phyloP scores from a whole-genome alignment of 2,888 invertebrate species.

The Cenopis cana region DNA sequence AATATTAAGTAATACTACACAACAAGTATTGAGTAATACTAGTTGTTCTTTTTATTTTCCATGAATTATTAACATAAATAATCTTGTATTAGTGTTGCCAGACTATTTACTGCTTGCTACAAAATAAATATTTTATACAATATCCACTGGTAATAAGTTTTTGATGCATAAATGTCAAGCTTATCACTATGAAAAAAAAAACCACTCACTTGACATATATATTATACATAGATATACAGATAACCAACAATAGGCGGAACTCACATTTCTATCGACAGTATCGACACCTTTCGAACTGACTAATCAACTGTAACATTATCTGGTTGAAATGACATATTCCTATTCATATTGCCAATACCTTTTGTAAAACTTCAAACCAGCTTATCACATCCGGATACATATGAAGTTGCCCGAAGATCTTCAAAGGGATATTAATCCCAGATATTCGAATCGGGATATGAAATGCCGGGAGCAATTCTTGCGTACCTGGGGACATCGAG shows the following conservation, averaged over 20 bases:
- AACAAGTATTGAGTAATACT: too few relatives aligned
- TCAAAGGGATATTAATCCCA: conserved; percentile 43
- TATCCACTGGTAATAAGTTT: background rate
- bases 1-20: too few relatives aligned
- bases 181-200: too few relatives aligned
- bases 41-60: too few relatives aligned
- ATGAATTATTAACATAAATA: too few relatives aligned
- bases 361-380: conserved; percentile 8
- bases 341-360: background rate
- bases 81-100: too few relatives aligned
- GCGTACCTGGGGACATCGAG: conserved; percentile 37
- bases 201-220: too few relatives aligned
- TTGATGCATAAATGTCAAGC: background rate
- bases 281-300: too few relatives aligned
- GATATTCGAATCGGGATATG: conserved; percentile 39
- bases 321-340: background rate
- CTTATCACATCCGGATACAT: conserved; percentile 25
- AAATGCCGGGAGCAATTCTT: conserved; percentile 39
- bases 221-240: too few relatives aligned
- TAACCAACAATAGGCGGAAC: too few relatives aligned
- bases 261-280: too few relatives aligned
- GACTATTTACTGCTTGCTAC: too few relatives aligned
- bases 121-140: background rate
- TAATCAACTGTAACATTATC: background rate
- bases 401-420: conserved; percentile 26